Evolutionary conservation across 1,140 invertebrate genomes (phyloP), one percentile per base, ranked within the genome.

Genomic region (Notospermus geniculatus): DNA sequence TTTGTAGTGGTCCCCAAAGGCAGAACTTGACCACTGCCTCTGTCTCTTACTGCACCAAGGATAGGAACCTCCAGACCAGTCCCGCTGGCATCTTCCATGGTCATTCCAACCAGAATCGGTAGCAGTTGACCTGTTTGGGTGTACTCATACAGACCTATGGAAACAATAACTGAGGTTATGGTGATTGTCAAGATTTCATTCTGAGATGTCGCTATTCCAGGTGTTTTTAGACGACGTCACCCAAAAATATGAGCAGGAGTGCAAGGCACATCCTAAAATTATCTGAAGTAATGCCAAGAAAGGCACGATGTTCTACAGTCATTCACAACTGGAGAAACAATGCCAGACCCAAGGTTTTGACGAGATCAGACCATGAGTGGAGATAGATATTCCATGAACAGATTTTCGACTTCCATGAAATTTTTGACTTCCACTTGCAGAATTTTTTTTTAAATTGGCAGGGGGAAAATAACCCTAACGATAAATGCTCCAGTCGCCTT

Each of bases 1-100:
- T 78, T 75, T 74, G 77, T 77, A 9, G 75, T 77, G 19, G 75
- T 75, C 36, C 71, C 76, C 13, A 78, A 69, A 17, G 76, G 76
- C 23, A 71, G 52, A 27, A 73, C 60, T 28, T 69, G 71, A 28
- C 68, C 71, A 11, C 66, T 71, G 41, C 61, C 60, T 27, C 61
- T 60, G 25, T 73, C 66, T 50, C 62, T 67, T 19, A 72, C 72
- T 17, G 70, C 75, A 1, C 75, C 75, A 15, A 78, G 67, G 27
- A 78, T 72, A 5, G 76, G 76, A 1, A 78, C 75, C 32, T 71
- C 67, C 32, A 73, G 65, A 11, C 67, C 72, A 17, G 71, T 61
- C 1, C 76, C 76, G n/a, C 69, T 60, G 0, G 70, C 67, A 57
- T 78, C 76, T 25, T 53, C 28, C 76, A 78, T 78, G 28, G 46